These are phyloP conservation scores for Baronia brevicornis DNA, from an alignment of 2,888 invertebrate species.

Conservation along the genomic window DNA sequence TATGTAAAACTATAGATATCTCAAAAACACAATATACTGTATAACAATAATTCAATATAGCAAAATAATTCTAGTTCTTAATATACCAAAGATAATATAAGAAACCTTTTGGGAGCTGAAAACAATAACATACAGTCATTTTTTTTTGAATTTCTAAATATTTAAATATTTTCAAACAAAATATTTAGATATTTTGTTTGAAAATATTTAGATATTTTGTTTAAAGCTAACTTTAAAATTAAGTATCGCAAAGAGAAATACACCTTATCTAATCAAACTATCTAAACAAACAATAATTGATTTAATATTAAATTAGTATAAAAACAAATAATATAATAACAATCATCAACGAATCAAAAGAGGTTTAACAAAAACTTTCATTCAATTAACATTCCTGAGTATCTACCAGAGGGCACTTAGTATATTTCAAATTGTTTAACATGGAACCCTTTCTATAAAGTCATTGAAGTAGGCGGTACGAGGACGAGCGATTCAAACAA, in stretches of 20 bases:
- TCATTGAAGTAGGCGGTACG: slow-evolving; percentile 57
- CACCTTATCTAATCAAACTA: no score
- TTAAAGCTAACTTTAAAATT: no score
- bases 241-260: no score
- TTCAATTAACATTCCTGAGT: slow-evolving; percentile 48
- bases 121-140: neutral
- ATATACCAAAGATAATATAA: slow-evolving; percentile 10
- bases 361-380: slow-evolving; percentile 24
- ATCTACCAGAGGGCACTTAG: no score
- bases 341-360: no score
- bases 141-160: neutral
- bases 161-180: neutral
- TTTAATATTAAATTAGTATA: no score
- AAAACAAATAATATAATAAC: slow-evolving; percentile 12
- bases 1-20: no score
- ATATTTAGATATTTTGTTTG: neutral
- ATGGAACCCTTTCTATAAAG: slow-evolving; percentile 48
- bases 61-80: no score
- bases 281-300: no score
- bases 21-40: no score
- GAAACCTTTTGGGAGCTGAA: no score
- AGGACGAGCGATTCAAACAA: slow-evolving; percentile 55
- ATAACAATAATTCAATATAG: no score
- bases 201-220: neutral
- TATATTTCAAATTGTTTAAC: slow-evolving; percentile 48